Percentiles rank a stretch among this genome's conserved stretches.
These are phyloP conservation scores for Drosophila pallidifrons DNA, from an alignment of 1,140 invertebrate genomes.

Conservation along the genomic window DNA sequence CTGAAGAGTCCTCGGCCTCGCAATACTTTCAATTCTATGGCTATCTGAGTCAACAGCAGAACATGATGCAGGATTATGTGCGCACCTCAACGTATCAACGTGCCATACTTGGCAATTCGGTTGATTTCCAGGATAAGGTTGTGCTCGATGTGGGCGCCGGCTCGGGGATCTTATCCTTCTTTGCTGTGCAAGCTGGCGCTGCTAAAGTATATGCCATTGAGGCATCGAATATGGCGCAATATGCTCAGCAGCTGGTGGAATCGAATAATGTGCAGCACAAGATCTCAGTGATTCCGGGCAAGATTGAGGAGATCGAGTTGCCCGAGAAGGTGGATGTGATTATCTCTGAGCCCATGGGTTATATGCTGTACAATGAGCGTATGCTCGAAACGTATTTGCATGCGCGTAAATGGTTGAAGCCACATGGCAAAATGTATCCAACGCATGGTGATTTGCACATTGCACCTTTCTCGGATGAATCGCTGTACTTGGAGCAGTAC, in stretches of 20 bases:
- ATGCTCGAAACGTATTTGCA: slow-evolving; percentile 99
- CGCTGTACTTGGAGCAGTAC: slow-evolving; percentile 98
- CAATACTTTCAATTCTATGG: slow-evolving; percentile 99
- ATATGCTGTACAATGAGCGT: slow-evolving; percentile 99
- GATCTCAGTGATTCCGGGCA: slow-evolving; percentile 97
- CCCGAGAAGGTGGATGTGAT: slow-evolving; percentile 98
- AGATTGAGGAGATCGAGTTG: slow-evolving; percentile 99
- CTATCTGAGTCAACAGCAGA: slow-evolving; percentile 99
- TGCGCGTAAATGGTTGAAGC: slow-evolving; percentile 98
- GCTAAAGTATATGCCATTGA: slow-evolving; percentile 99
- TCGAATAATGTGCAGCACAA: slow-evolving; percentile 95
- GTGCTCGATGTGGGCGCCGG: slow-evolving; percentile 98
- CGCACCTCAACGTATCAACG: slow-evolving; percentile 99
- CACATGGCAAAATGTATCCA: slow-evolving; percentile 98
- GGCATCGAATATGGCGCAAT: slow-evolving; percentile 98
- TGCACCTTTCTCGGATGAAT: slow-evolving; percentile 99
- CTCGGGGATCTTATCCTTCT: slow-evolving; percentile 99
- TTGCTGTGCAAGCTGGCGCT: slow-evolving; percentile 98
- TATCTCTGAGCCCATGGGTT: slow-evolving; percentile 99
- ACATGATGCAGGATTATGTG: slow-evolving; percentile 99
- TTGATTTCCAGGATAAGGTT: slow-evolving; percentile 96
- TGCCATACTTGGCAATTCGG: slow-evolving; percentile 96
- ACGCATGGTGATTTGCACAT: slow-evolving; percentile 98
- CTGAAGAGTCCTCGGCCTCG: slow-evolving; percentile 98
- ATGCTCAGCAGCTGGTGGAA: slow-evolving; percentile 96